Evolutionary conservation across 2,797 vertebrate genomes (phyloP), one percentile per base, ranked within the genome.

Genomic region (Anas georgica): DNA sequence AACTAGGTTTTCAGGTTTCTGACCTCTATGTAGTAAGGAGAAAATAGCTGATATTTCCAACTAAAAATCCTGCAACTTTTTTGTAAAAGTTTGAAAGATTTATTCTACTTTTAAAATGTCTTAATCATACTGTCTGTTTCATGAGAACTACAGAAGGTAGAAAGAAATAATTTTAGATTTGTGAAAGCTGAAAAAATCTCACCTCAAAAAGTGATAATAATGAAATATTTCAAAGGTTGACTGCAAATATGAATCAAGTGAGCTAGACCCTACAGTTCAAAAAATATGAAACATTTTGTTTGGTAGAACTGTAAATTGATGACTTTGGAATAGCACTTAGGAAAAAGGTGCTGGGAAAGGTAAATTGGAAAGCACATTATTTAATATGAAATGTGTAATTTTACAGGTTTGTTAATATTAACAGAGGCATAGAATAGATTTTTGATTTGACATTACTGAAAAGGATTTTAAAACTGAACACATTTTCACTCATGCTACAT

Each of bases 221-320:
- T 77, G 58, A 77, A 93, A 82, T 68, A 62, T 91, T 93, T 94
- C 75, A 90, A 86, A 75, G 23, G 7, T 50, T 72, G 35, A 28
- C 56, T 22, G 9, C 76, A 46, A 83, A 5, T 68, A 86, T 55
- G 35, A 89, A 66, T 25, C 55, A 67, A 63, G 6, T 37, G 45
- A 73, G 18, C 11, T 78, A 21, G 39, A 68, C 54, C 17, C 17
- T 68, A 43, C 66, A 88, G n/a, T 89, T 94, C 11, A 86, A 81
- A 80, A 83, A 84, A 26, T 12, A 28, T 2, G 6, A 37, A 46
- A 33, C 16, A 46, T 50, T 93, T 73, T 73, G 15, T 41, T 93
- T 67, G 20, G 31, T n/a, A 75, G 35, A 75, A 64, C 20, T 68
- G 20, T 29, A 35, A 86, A 62, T 82, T 86, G 69, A 67, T 78